phyloP scores from a whole-genome alignment of 2,113 vertebrate species.

The Aplodontia rufa region DNA sequence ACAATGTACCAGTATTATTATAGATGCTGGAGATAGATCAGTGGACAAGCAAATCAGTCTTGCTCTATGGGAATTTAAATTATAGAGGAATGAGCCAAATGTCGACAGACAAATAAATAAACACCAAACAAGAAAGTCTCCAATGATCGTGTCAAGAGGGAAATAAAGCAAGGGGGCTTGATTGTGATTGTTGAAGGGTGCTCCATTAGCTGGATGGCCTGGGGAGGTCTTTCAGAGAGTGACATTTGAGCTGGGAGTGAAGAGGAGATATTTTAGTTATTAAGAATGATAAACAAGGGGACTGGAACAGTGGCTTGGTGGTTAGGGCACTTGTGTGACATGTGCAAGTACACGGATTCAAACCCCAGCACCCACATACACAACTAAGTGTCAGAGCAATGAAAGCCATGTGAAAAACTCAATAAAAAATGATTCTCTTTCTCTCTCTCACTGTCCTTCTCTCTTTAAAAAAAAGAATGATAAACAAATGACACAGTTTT shows the following conservation, averaged over 20 bases:
- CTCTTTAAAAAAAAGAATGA: no score
- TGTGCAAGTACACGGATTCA: no score
- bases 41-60: background rate
- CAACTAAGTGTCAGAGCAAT: no score
- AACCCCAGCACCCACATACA: no score
- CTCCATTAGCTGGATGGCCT: background rate
- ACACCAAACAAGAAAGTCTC: background rate
- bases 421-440: no score
- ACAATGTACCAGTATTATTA: background rate
- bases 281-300: no score
- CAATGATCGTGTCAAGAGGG: background rate
- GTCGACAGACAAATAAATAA: background rate
- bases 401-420: no score
- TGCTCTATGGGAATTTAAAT: background rate
- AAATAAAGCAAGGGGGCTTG: background rate
- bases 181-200: background rate
- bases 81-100: background rate
- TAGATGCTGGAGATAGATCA: background rate
- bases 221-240: background rate
- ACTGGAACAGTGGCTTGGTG: no score
- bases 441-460: no score
- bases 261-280: background rate
- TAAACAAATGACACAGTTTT: constrained; percentile 12
- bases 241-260: background rate
- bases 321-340: no score